A percentile compares a stretch with the other conserved stretches of the same genome.
phyloP scores from a whole-genome alignment of 2,888 invertebrate genomes.

The Drosophila maculinotata region DNA sequence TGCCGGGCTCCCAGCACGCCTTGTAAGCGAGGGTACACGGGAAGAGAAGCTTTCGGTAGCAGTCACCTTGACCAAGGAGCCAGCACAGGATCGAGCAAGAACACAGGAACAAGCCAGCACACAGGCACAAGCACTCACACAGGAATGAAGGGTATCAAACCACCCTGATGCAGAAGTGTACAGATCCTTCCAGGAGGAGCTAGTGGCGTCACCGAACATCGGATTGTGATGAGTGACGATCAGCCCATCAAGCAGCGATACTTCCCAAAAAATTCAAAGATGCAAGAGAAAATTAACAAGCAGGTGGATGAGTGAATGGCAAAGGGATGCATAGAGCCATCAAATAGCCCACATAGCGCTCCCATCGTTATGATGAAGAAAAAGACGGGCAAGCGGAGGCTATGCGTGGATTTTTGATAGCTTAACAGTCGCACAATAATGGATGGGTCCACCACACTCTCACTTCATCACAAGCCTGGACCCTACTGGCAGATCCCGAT shows the following conservation, averaged over 20 bases:
- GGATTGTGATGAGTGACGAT: conserved; percentile 2
- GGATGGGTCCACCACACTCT: not conserved
- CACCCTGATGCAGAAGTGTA: too few species aligned
- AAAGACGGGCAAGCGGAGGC: conserved; percentile 27
- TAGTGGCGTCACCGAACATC: too few species aligned
- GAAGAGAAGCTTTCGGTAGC: too few species aligned
- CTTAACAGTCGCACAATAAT: conserved; percentile 13
- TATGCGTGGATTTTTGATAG: conserved; percentile 28
- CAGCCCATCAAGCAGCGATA: conserved; percentile 5
- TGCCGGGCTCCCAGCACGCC: too few species aligned
- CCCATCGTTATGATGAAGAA: conserved; percentile 16
- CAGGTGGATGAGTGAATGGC: conserved; percentile 11
- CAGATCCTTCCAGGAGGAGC: too few species aligned
- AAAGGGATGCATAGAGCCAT: conserved; percentile 24
- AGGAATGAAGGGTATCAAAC: too few species aligned
- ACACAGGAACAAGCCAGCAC: too few species aligned
- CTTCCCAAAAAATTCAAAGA: not conserved
- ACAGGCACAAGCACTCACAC: too few species aligned
- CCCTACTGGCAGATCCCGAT: conserved; percentile 6
- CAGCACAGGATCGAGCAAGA: too few species aligned
- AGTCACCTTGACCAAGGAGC: too few species aligned
- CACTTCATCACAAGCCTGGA: conserved; percentile 22
- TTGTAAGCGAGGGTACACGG: too few species aligned
- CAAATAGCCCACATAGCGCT: conserved; percentile 19
- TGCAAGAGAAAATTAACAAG: conserved; percentile 12